Evolutionary conservation across 2,113 vertebrate species (phyloP), one percentile per base, ranked within the genome.

Genomic region (Bubo scandiacus): DNA sequence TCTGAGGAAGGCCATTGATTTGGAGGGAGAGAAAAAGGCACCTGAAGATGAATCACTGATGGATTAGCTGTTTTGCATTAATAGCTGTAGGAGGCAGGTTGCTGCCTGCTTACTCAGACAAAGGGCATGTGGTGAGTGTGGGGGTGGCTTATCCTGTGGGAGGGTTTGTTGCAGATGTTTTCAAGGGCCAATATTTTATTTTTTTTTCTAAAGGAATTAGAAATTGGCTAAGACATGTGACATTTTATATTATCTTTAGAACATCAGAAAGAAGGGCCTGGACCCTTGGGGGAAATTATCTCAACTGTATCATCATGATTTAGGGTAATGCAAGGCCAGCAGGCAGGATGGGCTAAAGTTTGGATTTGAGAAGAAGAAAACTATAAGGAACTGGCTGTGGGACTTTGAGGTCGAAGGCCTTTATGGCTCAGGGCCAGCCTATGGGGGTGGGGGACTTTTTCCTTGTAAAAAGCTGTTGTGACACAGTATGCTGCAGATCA

Each of bases 371-470:
- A 71, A 61, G n/a, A 75, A 42, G 49, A 73, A 91, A 84, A 38
- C 13, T 32, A 0, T 22, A 51, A 84, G 77, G 25, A 89, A 59
- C 36, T 86, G 84, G 15, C 45, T 78, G 51, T 49, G 42, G 25
- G 30, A 66, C 70, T 61, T 84, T 4, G 25, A 73, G 20, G 19
- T 13, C 63, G 38, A 63, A 83, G 67, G 30, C 10, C 10, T 58
- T 62, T 51, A 36, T 17, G 15, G 16, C 18, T 73, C 34, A 92
- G 55, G 14, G n/a, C 15, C 38, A 58, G 34, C 16, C 36, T 29
- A 11, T 2, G 0, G 29, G 5, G 3, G 2, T 73, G 36, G 34
- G 9, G 4, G 2, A 18, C 5, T 14, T 70, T 4, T 42, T 77
- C 36, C 11, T 52, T 57, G 15, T 51, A 26, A 86, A 80, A 89